Conservation (phyloP, 2,797 vertebrate species). For the Pagetopsis macropterus region DNA sequence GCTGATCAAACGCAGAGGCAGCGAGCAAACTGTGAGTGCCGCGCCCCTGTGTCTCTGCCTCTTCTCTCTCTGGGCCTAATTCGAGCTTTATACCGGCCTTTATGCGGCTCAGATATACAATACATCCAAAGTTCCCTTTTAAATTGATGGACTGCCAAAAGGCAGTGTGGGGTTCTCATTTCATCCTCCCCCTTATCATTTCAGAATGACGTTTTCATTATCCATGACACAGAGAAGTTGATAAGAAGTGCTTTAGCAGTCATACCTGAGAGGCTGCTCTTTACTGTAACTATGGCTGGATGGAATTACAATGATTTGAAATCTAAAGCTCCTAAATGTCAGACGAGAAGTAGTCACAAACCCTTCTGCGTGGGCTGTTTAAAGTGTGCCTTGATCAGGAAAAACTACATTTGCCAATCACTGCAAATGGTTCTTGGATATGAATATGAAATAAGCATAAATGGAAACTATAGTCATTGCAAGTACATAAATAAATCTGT, state of each 20-base stretch:
- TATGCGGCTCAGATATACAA: conserved; percentile 61
- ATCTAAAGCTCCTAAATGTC: conserved; percentile 37
- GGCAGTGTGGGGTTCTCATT: conserved; percentile 49
- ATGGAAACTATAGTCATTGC: not conserved
- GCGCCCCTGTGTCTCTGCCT: conserved; percentile 55
- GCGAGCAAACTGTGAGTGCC: conserved; percentile 39
- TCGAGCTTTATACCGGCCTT: conserved; percentile 54
- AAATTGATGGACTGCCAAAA: conserved; percentile 65
- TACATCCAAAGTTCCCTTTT: conserved; percentile 51
- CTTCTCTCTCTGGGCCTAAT: conserved; percentile 61
- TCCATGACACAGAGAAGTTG: conserved; percentile 55
- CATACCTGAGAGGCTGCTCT: conserved; percentile 52
- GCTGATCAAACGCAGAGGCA: conserved; percentile 72
- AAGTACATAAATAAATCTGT: not conserved
- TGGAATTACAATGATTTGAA: conserved; percentile 43
- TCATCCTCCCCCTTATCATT: conserved; percentile 59
- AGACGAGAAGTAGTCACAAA: conserved; percentile 37
- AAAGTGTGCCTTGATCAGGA: conserved; percentile 12
- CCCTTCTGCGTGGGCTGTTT: conserved; percentile 13
- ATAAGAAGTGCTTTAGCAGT: conserved; percentile 48
- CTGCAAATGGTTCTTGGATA: not conserved
- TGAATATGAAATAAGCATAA: conserved; percentile 4
- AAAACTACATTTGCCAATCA: not conserved
- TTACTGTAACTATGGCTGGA: conserved; percentile 42
- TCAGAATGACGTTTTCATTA: conserved; percentile 61